A percentile compares a stretch with the other conserved stretches of the same genome.
Conservation (phyloP, 2,113 vertebrate species). For the rabbit (Oryctolagus cuniculus) region DNA sequence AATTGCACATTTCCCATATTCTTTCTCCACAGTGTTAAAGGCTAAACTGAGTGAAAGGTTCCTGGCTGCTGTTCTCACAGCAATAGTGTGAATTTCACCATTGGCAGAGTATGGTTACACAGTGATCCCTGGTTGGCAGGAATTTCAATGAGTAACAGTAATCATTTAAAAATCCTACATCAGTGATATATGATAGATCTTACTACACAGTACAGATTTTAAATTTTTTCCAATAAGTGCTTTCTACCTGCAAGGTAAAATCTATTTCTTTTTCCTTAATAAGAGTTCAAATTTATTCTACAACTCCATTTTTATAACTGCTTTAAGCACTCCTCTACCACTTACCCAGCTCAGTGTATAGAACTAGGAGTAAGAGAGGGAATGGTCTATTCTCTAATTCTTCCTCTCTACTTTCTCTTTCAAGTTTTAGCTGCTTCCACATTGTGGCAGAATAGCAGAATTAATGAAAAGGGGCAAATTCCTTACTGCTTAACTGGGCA, state of each 20-base stretch:
- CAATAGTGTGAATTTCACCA: not conserved
- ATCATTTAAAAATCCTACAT: constrained; percentile 1
- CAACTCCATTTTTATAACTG: not conserved
- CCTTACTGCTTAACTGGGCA: not conserved
- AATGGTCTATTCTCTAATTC: not conserved
- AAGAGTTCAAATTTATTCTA: not conserved
- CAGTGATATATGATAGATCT: not conserved
- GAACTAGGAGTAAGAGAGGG: not conserved
- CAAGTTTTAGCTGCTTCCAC: not conserved
- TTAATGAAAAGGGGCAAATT: not conserved
- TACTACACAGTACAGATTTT: not conserved
- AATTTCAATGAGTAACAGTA: not conserved
- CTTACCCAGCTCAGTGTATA: not conserved
- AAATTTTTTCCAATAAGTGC: constrained; percentile 13
- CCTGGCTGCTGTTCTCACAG: not conserved
- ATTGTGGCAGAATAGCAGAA: not conserved
- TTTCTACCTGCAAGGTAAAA: not conserved
- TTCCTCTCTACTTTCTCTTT: not conserved
- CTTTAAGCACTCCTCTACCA: not conserved
- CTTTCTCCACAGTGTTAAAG: not conserved
- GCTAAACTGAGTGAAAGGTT: not conserved
- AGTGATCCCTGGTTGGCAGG: not conserved
- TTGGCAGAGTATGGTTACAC: not conserved
- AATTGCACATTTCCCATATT: not conserved
- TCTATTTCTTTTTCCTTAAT: not conserved